phyloP scores from a whole-genome alignment of 2,113 vertebrate genomes.

The Hippocampus zosterae region DNA sequence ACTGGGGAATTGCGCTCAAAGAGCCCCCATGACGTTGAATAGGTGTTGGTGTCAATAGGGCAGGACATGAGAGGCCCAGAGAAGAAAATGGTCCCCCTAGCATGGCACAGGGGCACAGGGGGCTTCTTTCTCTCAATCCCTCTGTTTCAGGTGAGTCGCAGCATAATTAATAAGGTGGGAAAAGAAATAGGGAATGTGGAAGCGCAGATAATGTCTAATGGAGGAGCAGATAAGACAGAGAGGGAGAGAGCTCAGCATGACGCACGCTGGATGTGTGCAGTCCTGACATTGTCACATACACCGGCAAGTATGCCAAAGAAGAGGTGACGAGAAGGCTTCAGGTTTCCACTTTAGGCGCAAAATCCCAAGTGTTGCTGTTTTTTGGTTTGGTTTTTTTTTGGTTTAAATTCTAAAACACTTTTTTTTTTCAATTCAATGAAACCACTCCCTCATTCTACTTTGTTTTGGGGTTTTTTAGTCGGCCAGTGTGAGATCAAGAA shows the following conservation, averaged over 20 bases:
- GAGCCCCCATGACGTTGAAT: conserved; percentile 55
- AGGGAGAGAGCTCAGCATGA: conserved; percentile 10
- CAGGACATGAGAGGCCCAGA: conserved; percentile 4
- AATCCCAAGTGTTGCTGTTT: not conserved
- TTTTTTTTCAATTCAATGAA: not conserved
- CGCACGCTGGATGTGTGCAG: not conserved
- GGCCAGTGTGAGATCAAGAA: conserved; percentile 41
- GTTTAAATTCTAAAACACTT: not conserved
- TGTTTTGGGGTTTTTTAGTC: conserved; percentile 40
- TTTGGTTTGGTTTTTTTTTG: not conserved
- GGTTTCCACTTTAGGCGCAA: not conserved
- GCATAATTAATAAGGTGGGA: conserved; percentile 75
- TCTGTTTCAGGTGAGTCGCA: conserved; percentile 65
- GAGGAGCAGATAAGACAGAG: conserved; percentile 52
- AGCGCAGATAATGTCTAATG: conserved; percentile 69
- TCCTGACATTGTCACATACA: not conserved
- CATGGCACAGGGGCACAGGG: not conserved
- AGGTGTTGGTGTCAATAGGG: conserved; percentile 44
- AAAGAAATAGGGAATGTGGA: conserved; percentile 61
- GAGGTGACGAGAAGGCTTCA: not conserved
- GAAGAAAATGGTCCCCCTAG: not conserved
- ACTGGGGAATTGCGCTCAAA: conserved; percentile 50
- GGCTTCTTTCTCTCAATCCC: conserved; percentile 27
- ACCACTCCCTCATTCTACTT: conserved; percentile 5
- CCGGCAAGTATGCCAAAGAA: not conserved